Conservation (phyloP, 2,888 invertebrate genomes). For the Synanthedon formicaeformis region DNA sequence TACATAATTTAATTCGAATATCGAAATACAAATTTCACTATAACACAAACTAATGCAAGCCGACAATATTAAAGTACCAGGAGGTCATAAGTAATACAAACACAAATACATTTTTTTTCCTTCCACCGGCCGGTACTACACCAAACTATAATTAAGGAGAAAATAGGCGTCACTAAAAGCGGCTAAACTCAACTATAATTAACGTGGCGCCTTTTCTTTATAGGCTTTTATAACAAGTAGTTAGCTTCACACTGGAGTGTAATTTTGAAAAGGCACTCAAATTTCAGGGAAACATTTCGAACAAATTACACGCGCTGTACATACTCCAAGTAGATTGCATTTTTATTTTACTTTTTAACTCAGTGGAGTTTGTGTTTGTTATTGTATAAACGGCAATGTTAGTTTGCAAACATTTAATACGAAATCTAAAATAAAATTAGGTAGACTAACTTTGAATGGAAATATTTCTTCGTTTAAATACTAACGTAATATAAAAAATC, state of each 20-base stretch:
- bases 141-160: constrained; percentile 16
- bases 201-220: constrained; percentile 18
- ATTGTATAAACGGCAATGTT: too few relatives aligned
- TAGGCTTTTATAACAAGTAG: constrained; percentile 14
- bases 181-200: constrained; percentile 17
- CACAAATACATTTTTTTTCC: background rate
- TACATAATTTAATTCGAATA: too few relatives aligned
- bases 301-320: background rate
- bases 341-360: background rate
- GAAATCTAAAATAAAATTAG: too few relatives aligned
- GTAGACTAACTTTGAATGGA: too few relatives aligned
- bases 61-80: too few relatives aligned
- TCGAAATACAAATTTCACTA: too few relatives aligned
- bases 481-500: too few relatives aligned
- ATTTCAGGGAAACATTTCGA: background rate
- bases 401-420: too few relatives aligned
- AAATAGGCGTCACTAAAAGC: constrained; percentile 11
- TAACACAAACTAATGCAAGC: too few relatives aligned
- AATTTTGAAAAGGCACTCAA: background rate
- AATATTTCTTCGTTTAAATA: too few relatives aligned
- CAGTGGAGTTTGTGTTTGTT: background rate
- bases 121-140: background rate
- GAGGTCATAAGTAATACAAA: background rate
- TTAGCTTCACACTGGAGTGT: constrained; percentile 13
- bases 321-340: too few relatives aligned